Evolutionary conservation across 2,113 vertebrate genomes (phyloP).

Genomic region (Nycticorax nycticorax): DNA sequence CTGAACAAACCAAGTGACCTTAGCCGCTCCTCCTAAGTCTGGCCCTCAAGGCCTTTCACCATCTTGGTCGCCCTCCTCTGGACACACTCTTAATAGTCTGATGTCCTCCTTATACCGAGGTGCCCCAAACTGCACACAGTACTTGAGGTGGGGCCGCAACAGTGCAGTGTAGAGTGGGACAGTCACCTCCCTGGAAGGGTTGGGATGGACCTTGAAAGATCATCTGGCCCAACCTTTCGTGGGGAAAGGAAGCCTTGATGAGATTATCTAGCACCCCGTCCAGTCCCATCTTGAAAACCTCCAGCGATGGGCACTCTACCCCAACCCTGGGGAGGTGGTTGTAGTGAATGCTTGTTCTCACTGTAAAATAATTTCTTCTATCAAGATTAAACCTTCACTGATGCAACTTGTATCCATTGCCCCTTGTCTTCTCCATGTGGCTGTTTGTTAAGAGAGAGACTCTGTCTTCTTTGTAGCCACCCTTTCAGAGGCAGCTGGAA

Average conservation of each 20-base stretch:
- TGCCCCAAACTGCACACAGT: background rate
- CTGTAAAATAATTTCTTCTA: background rate
- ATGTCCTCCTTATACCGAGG: background rate
- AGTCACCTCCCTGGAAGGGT: background rate
- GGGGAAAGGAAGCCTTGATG: background rate
- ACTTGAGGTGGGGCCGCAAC: background rate
- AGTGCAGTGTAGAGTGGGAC: background rate
- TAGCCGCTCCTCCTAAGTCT: background rate
- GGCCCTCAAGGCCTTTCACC: background rate
- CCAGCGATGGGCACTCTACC: background rate
- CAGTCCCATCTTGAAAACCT: background rate
- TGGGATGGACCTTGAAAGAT: background rate
- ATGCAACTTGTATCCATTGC: background rate
- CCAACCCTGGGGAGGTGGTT: background rate
- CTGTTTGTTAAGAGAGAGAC: background rate
- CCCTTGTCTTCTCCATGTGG: background rate
- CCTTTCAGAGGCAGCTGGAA: background rate
- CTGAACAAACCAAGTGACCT: background rate
- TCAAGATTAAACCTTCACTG: background rate
- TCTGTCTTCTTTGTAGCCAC: background rate
- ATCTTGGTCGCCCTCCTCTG: background rate
- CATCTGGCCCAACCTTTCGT: background rate
- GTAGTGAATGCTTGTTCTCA: background rate
- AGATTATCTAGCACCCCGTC: background rate
- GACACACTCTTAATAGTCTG: background rate